Base-by-base conservation (phyloP, 2,113 vertebrate species). In the Lasiurus cinereus region DNA sequence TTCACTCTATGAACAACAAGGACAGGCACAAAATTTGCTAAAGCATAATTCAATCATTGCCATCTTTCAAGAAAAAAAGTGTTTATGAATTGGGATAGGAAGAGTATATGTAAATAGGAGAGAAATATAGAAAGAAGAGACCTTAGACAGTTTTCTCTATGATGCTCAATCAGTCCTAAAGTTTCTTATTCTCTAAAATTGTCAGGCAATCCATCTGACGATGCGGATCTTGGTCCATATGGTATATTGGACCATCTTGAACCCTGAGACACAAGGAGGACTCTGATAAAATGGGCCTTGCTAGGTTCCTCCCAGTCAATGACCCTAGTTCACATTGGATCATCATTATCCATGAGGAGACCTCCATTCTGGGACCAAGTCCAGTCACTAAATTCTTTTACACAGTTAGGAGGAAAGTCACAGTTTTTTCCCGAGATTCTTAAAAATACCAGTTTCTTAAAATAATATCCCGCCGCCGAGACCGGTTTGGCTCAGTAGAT, bases 1-100 rank as follows among this genome's bases (percentile, higher is more conserved):
- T 83, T 80, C 27, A 10, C 67, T 70, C 39, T 95, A 95, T 50
- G 48, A 93, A 48, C 18, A 78, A 6, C 93, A 72, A 50, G 52
- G 27, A 56, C 78, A 88, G 46, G 13, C 29, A 67, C 93, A 31
- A 90, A 54, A 74, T 43, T 87, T 83, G 27, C 50, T 87, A 67
- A 84, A 73, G 76, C n/a, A 21, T 79, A 80, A 92, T 92, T 90
- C 86, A 91, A 70, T 56, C 93, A 94, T 74, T 89, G 84, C 15
- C 16, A 64, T 72, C 43, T 91, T 93, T 77, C 67, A 92, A 88
- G 33, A 84, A 74, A 94, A 90, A 31, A 62, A 31, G 27, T 7
- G 2, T 72, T 72, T 39, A 31, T 83, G 19, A 94, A 48, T 43
- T 80, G 39, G 5, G 39, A 87, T 13, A 88, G 19, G 36, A 76